These are phyloP conservation scores for Eupithecia vulgata DNA, from an alignment of 2,888 invertebrate species.

Conservation along the genomic window DNA sequence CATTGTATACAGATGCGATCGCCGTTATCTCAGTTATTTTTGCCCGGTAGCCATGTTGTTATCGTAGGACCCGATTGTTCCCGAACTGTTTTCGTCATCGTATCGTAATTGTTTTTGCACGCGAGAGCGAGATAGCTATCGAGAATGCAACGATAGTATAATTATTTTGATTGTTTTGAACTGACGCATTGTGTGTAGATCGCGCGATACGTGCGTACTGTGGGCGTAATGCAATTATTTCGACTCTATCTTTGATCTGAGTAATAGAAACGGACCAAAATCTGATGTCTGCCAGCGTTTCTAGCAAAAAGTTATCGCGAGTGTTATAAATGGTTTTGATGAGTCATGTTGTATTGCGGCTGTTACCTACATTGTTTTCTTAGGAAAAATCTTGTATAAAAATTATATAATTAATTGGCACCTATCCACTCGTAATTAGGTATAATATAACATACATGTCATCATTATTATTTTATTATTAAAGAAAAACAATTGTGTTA, in stretches of 20 bases:
- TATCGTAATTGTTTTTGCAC: conserved; percentile 55
- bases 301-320: conserved; percentile 32
- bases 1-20: conserved; percentile 82
- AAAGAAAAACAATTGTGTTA: not conserved
- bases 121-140: conserved; percentile 53
- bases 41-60: conserved; percentile 75
- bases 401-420: not conserved
- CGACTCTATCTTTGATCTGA: conserved; percentile 42
- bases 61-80: conserved; percentile 75
- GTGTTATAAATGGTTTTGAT: conserved; percentile 29
- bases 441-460: too few relatives aligned
- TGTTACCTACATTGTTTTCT: conserved; percentile 9
- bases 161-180: conserved; percentile 60
- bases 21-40: conserved; percentile 77
- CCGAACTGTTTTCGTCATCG: conserved; percentile 72
- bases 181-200: conserved; percentile 49
- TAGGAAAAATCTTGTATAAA: not conserved
- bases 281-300: conserved; percentile 33
- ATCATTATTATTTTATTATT: not conserved
- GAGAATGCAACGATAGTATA: conserved; percentile 52
- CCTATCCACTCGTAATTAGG: not conserved
- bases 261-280: conserved; percentile 41
- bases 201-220: conserved; percentile 43
- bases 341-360: conserved; percentile 11
- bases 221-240: conserved; percentile 45